Conservation (phyloP, 2,113 vertebrate genomes). For the Labeo catla region DNA sequence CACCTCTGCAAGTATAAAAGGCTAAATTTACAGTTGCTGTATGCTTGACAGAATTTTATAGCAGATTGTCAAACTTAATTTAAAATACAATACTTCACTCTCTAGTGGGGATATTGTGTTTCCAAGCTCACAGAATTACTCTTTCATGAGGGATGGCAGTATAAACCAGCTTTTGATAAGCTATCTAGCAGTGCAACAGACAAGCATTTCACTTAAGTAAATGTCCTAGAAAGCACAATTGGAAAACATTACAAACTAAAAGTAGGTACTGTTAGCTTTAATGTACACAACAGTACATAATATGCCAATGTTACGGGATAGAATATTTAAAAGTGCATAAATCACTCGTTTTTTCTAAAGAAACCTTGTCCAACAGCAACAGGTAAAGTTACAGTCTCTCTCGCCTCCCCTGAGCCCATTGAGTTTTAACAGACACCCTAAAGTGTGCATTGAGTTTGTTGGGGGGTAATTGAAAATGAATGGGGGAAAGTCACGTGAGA, state of each 20-base stretch:
- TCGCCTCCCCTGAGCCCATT: no score
- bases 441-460: no score
- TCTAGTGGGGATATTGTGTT: conserved; percentile 35
- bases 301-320: no score
- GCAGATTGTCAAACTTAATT: conserved; percentile 43
- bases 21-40: conserved; percentile 42
- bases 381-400: no score
- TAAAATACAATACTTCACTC: conserved; percentile 19
- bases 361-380: no score
- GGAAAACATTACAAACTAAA: background rate
- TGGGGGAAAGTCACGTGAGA: no score
- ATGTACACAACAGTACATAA: background rate
- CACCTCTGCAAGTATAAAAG: conserved; percentile 31
- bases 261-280: background rate
- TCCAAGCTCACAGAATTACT: conserved; percentile 19
- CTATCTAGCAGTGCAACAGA: background rate
- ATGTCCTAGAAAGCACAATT: background rate
- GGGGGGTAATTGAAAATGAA: no score
- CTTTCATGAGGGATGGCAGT: conserved; percentile 13
- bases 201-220: background rate
- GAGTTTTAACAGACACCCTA: no score
- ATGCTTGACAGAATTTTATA: conserved; percentile 39
- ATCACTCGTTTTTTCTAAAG: no score
- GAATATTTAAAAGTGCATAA: no score
- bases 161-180: conserved; percentile 16